phyloP scores from a whole-genome alignment of 2,797 vertebrate species.

The Artibeus jamaicensis region DNA sequence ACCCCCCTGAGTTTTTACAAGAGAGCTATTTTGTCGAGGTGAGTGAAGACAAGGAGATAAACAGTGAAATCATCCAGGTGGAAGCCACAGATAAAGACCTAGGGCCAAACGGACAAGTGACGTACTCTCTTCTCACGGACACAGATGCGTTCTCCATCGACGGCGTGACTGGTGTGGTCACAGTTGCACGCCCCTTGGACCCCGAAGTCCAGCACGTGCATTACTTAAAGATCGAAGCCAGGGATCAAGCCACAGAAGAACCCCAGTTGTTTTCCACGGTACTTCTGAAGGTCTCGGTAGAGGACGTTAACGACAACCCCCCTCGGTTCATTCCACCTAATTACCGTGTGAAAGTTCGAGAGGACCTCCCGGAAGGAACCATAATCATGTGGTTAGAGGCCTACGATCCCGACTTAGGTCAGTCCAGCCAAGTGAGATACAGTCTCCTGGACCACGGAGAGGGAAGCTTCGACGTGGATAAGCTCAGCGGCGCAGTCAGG shows the following conservation, averaged over 20 bases:
- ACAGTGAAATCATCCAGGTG: conserved; percentile 93
- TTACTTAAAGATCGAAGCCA: conserved; percentile 91
- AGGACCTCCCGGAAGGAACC: conserved; percentile 96
- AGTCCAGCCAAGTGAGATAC: conserved; percentile 95
- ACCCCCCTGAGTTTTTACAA: conserved; percentile 93
- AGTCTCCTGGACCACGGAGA: conserved; percentile 93
- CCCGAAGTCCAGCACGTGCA: conserved; percentile 88
- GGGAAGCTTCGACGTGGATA: conserved; percentile 95
- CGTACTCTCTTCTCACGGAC: conserved; percentile 93
- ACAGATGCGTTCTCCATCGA: conserved; percentile 92
- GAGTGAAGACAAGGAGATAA: conserved; percentile 88
- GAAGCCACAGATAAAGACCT: conserved; percentile 95
- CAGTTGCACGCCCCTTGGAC: conserved; percentile 88
- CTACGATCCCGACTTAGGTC: conserved; percentile 92
- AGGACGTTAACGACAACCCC: conserved; percentile 97
- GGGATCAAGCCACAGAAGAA: conserved; percentile 90
- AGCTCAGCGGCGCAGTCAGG: conserved; percentile 94
- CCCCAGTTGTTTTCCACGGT: conserved; percentile 92
- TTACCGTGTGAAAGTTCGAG: conserved; percentile 93
- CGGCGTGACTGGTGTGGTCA: conserved; percentile 89
- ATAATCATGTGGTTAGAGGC: conserved; percentile 96
- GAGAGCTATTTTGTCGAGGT: conserved; percentile 93
- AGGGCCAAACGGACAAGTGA: conserved; percentile 90
- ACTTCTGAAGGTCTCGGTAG: conserved; percentile 90
- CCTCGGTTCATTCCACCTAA: conserved; percentile 94